Percentiles rank a stretch among this genome's conserved stretches.
These are phyloP conservation scores for Ammodytes marinus DNA, from an alignment of 2,113 vertebrate genomes.

Conservation along the genomic window DNA sequence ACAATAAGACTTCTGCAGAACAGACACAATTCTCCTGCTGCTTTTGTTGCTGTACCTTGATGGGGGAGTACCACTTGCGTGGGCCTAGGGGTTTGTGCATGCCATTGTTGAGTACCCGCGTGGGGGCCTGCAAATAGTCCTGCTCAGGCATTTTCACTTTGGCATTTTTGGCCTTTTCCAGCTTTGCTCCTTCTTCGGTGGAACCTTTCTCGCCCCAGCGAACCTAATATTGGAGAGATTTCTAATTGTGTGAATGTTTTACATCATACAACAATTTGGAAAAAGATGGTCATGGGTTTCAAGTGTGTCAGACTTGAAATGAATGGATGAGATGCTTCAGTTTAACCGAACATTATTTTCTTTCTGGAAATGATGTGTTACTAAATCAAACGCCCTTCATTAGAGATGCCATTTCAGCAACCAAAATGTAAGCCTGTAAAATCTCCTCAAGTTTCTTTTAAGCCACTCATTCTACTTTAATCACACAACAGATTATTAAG, in stretches of 20 bases:
- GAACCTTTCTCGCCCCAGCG: constrained; percentile 98
- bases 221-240: constrained; percentile 82
- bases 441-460: not conserved
- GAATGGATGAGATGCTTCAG: not conserved
- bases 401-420: not conserved
- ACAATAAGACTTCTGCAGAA: constrained; percentile 14
- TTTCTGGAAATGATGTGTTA: not conserved
- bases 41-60: constrained; percentile 86
- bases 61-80: constrained; percentile 96
- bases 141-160: constrained; percentile 97
- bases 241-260: not conserved
- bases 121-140: constrained; percentile 87
- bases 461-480: not conserved
- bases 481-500: not conserved
- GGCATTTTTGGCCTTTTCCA: constrained; percentile 98
- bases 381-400: not conserved
- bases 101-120: constrained; percentile 89
- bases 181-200: constrained; percentile 96
- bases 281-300: not conserved
- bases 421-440: not conserved
- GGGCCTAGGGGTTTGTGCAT: constrained; percentile 87
- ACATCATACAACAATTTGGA: not conserved
- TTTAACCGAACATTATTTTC: not conserved
- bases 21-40: not conserved
- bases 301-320: not conserved